Evolutionary conservation across 2,113 vertebrate species (phyloP), one percentile per base, ranked within the genome.

Genomic region (Seriola quinqueradiata): DNA sequence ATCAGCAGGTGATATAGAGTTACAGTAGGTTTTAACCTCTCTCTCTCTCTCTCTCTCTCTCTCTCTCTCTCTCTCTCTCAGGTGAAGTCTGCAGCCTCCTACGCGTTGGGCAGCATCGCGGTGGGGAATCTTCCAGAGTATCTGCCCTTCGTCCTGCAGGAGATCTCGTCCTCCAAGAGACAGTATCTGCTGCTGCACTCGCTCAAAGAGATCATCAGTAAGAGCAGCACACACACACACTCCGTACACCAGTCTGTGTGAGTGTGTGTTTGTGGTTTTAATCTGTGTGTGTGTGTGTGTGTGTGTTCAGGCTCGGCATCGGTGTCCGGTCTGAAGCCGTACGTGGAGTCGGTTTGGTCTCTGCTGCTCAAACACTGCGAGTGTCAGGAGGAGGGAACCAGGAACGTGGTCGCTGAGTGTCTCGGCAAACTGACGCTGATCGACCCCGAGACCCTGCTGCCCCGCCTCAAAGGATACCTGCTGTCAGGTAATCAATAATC

Each of bases 81-180:
- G 93, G 94, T 99, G 25, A 99, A 99, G 89, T 99, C 98, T 0
- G 98, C 98, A 0, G 98, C 98, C 19, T 99, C 98, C 0, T 99
- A 99, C 0, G 98, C 98, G 0, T 87, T 99, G 92, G 98, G 98
- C 87, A 99, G 97, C 92, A 99, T 99, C 87, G 98, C 97, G 6
- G 98, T 99, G 79, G 98, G 98, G 84, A 99, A 99, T 80, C 98
- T 99, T 84, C 98, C 98, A 0, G 98, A 99, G 89, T 99, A 99
- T 88, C 94, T 99, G n/a, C 98, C 98, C 1, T 99, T 99, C 89
- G 97, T 99, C 82, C 96, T 99, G 85, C 97, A 99, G 95, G 98
- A 99, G 96, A 99, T 99, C 94, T 97, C 97, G 4, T 97, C 98
- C 79, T 98, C 98, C 54, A 98, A 98, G 93, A 96, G 98, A 78